Evolutionary conservation across 2,113 vertebrate species (phyloP), one percentile per base, ranked within the genome.

Genomic region (Onychorhynchus coronatus): DNA sequence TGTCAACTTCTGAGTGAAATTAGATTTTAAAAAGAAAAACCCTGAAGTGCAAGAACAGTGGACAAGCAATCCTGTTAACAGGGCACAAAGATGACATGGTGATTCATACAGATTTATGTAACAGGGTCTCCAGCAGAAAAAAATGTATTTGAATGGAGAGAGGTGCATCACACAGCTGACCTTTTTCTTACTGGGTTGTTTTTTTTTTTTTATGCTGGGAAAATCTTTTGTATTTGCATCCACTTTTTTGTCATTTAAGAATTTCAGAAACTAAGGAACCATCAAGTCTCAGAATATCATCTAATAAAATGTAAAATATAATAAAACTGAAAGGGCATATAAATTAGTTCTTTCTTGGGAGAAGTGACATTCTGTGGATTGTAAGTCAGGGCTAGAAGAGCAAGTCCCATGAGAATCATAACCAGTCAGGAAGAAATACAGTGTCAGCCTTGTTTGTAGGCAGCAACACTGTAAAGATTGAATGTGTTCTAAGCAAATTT

Each of bases 401-500:
- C 21, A 68, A 46, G 31, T 75, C 85, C 33, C 35, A 35, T 7
- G 14, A 93, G 37, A 78, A 18, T 73, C 66, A 5, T 41, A n/a
- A 67, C 21, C 14, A 14, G 21, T 77, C 8, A 2, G 42, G 30
- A 62, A 28, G 46, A 83, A 73, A 53, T 79, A 35, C 0, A 0
- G n/a, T 55, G 5, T 74, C 65, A 49, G 68, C 21, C 11, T 88
- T 78, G 31, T 84, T 86, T 5, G 2, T 25, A 77, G 50, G 52
- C 42, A 89, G 33, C 28, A 73, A 11, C 25, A 55, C 17, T 53
- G 1, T 30, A 24, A 72, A 70, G 72, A 73, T 7, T 49, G 17
- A 53, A 41, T 52, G 33, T 66, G 14, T 86, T 41, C 39, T n/a
- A 78, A 70, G 31, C 21, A 52, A 33, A 55, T 35, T 39, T 37